phyloP scores from a whole-genome alignment of 2,888 invertebrate genomes.

The Torymus aiolomorphi region DNA sequence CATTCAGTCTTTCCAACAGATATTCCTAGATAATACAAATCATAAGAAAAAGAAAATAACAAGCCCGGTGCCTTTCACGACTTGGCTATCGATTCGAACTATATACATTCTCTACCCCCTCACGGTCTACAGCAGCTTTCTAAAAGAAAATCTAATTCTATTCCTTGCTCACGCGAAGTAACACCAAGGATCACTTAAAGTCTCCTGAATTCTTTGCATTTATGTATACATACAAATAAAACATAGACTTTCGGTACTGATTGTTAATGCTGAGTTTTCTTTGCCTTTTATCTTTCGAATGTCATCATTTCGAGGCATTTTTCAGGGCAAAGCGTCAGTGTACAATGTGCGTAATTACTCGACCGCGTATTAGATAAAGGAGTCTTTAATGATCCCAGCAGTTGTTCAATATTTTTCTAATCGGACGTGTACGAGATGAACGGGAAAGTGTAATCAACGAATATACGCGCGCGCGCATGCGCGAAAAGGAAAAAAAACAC shows the following conservation, averaged over 20 bases:
- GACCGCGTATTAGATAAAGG: slow-evolving; percentile 22
- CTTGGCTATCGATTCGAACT: slow-evolving; percentile 31
- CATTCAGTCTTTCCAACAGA: slow-evolving; percentile 37
- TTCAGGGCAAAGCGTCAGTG: slow-evolving; percentile 27
- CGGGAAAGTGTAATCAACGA: slow-evolving; percentile 57
- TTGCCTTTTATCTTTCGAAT: slow-evolving; percentile 12
- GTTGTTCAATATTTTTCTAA: slow-evolving; percentile 56
- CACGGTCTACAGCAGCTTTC: slow-evolving; percentile 10
- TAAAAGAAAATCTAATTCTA: slow-evolving; percentile 15
- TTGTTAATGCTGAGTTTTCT: slow-evolving; percentile 28
- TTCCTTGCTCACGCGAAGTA: slow-evolving; percentile 34
- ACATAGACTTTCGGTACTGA: slow-evolving; percentile 40
- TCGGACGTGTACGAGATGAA: slow-evolving; percentile 48
- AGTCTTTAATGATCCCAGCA: slow-evolving; percentile 52
- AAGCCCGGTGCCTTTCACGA: slow-evolving; percentile 45
- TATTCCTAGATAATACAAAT: slow-evolving; percentile 30
- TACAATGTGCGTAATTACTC: slow-evolving; percentile 26
- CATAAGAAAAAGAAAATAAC: slow-evolving; percentile 9
- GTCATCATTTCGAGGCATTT: slow-evolving; percentile 28
- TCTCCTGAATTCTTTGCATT: slow-evolving; percentile 49
- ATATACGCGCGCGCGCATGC: slow-evolving; percentile 42
- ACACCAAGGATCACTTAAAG: slow-evolving; percentile 39
- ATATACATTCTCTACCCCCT: slow-evolving; percentile 16
- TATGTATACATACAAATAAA: slow-evolving; percentile 10
- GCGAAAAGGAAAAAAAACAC: slow-evolving; percentile 19